These are phyloP conservation scores for Diadophis punctatus DNA, from an alignment of 2,113 vertebrate species.

Conservation along the genomic window DNA sequence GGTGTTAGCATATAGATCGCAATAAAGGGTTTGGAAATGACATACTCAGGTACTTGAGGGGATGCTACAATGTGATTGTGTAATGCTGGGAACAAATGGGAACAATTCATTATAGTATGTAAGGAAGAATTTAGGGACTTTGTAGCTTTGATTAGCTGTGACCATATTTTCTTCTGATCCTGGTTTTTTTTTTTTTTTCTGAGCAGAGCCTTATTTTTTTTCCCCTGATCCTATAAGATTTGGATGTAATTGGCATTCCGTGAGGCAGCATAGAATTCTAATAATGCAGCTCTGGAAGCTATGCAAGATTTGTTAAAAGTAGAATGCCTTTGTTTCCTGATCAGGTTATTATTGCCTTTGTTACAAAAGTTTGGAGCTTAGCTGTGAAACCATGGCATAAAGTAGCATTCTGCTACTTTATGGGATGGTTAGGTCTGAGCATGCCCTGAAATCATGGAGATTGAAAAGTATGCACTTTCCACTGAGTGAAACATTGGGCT, in stretches of 20 bases:
- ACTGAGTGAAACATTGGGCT: background rate
- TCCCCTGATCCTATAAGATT: background rate
- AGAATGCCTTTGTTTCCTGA: background rate
- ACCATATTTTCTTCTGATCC: background rate
- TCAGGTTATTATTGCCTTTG: background rate
- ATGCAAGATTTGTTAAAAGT: background rate
- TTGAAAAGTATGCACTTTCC: background rate
- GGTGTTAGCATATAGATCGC: background rate
- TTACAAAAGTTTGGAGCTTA: background rate
- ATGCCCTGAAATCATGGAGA: background rate
- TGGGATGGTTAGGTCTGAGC: background rate
- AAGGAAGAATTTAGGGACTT: background rate
- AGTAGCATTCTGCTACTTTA: background rate
- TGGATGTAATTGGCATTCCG: background rate
- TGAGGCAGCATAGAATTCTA: background rate
- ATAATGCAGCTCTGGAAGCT: background rate
- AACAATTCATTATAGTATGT: background rate
- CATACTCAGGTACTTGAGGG: background rate
- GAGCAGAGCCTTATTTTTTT: background rate
- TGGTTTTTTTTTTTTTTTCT: background rate
- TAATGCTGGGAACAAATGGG: background rate
- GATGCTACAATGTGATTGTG: background rate
- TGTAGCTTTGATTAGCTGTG: background rate
- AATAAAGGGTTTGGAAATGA: background rate
- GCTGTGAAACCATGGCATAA: background rate